Percentiles rank a stretch among this genome's conserved stretches.
These are phyloP conservation scores for Sanderia malayensis DNA, from an alignment of 30 jellyfish, hydroid and myxozoan species.

Conservation along the genomic window DNA sequence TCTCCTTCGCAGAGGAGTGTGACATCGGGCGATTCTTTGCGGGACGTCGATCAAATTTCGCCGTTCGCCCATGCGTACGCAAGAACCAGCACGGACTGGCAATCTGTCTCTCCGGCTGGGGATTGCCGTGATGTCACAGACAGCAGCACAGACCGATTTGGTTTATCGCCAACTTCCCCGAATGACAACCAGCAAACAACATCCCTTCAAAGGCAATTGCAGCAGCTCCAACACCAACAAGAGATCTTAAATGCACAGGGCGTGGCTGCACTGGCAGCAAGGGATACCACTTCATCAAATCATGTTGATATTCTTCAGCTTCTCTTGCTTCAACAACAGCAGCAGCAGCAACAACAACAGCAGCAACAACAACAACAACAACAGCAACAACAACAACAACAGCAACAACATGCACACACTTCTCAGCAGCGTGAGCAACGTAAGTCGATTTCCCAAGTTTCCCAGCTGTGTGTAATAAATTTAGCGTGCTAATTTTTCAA, in stretches of 20 bases:
- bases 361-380: too few species aligned
- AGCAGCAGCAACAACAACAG: background rate
- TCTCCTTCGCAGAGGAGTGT: background rate
- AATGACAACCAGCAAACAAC: background rate
- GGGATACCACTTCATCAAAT: conserved; percentile 24
- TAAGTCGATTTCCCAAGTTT: too few species aligned
- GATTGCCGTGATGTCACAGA: background rate
- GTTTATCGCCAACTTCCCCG: background rate
- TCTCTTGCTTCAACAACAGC: conserved; percentile 25
- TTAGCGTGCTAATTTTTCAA: too few species aligned
- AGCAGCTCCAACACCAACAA: conserved; percentile 56
- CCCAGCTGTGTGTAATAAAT: too few species aligned
- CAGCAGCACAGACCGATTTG: background rate
- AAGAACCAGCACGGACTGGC: background rate
- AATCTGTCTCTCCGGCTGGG: background rate
- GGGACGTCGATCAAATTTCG: background rate
- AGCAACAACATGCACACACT: too few species aligned
- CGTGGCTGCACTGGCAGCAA: conserved; percentile 58
- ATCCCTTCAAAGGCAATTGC: conserved; percentile 47
- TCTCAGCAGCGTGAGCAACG: too few species aligned
- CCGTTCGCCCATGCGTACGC: background rate
- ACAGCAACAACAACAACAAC: too few species aligned
- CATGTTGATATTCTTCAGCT: conserved; percentile 45
- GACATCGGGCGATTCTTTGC: background rate
- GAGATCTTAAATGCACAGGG: conserved; percentile 58